Evolutionary conservation across 2,888 invertebrate genomes (phyloP), one percentile per base, ranked within the genome.

Genomic region (Trissoscelio sp.): DNA sequence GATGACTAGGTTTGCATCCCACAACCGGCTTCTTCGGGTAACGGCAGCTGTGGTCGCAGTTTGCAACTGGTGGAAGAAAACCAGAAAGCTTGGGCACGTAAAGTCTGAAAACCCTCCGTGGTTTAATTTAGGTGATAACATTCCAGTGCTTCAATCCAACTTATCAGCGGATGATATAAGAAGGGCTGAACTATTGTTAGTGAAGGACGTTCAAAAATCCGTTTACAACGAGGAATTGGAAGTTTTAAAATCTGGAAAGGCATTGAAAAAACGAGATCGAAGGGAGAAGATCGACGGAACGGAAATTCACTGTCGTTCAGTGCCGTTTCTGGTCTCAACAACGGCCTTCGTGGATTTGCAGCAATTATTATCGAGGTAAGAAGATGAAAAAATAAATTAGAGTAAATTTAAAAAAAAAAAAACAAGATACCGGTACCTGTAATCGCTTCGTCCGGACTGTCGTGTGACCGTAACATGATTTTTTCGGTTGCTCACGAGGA

Each of bases 401-500:
- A 53, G n/a, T 14, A 12, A 64, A 20, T 11, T 11, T 2, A 34
- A 31, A 5, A 6, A 44, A 44, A 18, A 6, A 44, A 44, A 18
- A 18, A 39, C 2, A 39, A 39, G 3, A 12, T 4, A 70, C 55
- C 70, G 64, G 72, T 79, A 73, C 79, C 73, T 73, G 73, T 42
- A 69, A 53, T 58, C 51, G 60, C 74, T 79, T 79, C 60, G 79
- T 73, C 79, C 60, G 58, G 22, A 66, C 31, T 16, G 57, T 70
- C 22, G 44, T 46, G 22, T 58, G n/a, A 66, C 37, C 58, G 34
- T 14, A 48, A 58, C n/a, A 67, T 60, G 9, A 57, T 34, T 64
- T 78, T 62, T 57, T 46, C 55, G 37, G 37, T 51, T 69, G 14
- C 39, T 46, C 24, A 55, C 34, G 24, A 16, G 46, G 14, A 28